A percentile compares a stretch with the other conserved stretches of the same genome.
Evolutionary conservation across 2,888 invertebrate genomes (phyloP).

Genomic region (Atethmia centrago): DNA sequence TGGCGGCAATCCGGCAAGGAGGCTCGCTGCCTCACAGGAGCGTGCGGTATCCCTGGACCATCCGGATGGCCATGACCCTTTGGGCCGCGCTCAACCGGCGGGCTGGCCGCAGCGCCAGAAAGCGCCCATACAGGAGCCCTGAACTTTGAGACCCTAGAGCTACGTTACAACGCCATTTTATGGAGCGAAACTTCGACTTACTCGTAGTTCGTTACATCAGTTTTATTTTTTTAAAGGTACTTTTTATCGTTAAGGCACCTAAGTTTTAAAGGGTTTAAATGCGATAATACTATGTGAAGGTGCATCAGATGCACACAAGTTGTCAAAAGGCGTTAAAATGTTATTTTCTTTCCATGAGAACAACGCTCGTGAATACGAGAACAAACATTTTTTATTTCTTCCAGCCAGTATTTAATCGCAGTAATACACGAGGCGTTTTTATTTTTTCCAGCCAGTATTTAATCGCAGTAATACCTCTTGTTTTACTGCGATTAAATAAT

Average conservation of each 20-base stretch:
- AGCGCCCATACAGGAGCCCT: too few relatives aligned
- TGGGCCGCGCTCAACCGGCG: too few relatives aligned
- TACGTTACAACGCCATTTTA: constrained; percentile 28
- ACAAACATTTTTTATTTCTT: constrained; percentile 2
- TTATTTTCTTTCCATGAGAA: not conserved
- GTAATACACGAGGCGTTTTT: not conserved
- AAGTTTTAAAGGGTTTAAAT: not conserved
- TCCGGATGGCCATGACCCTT: too few relatives aligned
- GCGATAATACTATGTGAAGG: not conserved
- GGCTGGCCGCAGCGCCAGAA: too few relatives aligned
- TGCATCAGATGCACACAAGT: not conserved
- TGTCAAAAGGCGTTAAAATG: too few relatives aligned
- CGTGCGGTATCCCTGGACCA: too few relatives aligned
- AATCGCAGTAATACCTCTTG: not conserved
- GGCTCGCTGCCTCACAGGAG: too few relatives aligned
- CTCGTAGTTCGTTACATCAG: constrained; percentile 12
- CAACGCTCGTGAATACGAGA: not conserved
- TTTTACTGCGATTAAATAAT: too few relatives aligned
- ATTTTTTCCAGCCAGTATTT: constrained; percentile 8
- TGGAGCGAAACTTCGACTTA: constrained; percentile 16
- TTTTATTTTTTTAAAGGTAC: constrained; percentile 5
- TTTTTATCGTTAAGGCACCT: constrained; percentile 4
- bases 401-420: not conserved
- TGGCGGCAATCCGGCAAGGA: too few relatives aligned
- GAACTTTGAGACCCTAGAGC: constrained; percentile 22